These are phyloP conservation scores for Thereva nobilitata DNA, from an alignment of 2,888 invertebrate species.

Conservation along the genomic window DNA sequence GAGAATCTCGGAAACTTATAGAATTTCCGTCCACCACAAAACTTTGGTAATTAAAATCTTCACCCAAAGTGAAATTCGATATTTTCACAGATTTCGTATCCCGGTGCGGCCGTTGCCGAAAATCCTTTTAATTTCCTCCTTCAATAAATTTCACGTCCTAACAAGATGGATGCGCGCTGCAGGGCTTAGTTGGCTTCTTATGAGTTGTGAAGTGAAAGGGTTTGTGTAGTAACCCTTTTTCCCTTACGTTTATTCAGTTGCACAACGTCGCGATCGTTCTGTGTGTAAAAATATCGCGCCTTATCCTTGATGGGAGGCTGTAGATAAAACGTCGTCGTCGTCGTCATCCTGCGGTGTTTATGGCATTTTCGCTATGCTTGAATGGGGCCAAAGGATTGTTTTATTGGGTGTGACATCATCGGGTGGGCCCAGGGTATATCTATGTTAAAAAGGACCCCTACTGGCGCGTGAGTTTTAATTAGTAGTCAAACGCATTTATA, in stretches of 20 bases:
- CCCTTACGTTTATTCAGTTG: constrained; percentile 14
- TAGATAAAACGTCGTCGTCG: constrained; percentile 27
- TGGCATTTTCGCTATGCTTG: constrained; percentile 26
- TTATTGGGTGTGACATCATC: constrained; percentile 40
- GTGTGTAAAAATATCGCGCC: constrained; percentile 27
- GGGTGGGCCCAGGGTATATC: neutral
- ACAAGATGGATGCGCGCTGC: constrained; percentile 28
- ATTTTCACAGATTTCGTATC: constrained; percentile 32
- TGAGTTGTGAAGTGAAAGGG: neutral
- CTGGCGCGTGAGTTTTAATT: constrained; percentile 38
- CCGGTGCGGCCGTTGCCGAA: constrained; percentile 27
- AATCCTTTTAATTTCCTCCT: constrained; percentile 33
- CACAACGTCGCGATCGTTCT: neutral
- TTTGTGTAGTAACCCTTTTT: neutral
- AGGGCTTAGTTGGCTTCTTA: constrained; percentile 14
- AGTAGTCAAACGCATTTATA: constrained; percentile 36
- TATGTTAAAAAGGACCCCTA: constrained; percentile 15
- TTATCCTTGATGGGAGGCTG: constrained; percentile 15
- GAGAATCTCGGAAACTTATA: no score
- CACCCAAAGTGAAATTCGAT: constrained; percentile 35
- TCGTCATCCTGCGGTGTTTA: constrained; percentile 33
- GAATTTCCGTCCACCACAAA: no score
- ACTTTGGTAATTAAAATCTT: constrained; percentile 31
- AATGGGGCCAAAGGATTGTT: constrained; percentile 36
- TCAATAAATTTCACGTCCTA: constrained; percentile 34